These are phyloP conservation scores for Stenodema calcarata DNA, from an alignment of 2,888 invertebrate species.

Conservation along the genomic window DNA sequence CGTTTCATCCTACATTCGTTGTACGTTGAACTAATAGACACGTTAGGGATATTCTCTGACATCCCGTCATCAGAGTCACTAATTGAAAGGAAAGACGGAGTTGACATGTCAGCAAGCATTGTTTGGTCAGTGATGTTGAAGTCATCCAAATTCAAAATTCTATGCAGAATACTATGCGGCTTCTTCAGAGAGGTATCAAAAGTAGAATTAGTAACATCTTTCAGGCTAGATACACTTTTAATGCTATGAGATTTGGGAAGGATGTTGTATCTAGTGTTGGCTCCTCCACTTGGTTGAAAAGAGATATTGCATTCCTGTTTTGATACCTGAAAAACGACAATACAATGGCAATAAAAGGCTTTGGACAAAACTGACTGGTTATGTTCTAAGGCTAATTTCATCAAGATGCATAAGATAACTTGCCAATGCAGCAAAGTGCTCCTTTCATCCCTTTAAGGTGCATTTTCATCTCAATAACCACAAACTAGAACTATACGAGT, in stretches of 20 bases:
- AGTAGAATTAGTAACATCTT: slow-evolving; percentile 31
- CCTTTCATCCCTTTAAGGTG: too few species aligned
- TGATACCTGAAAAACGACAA: slow-evolving; percentile 3
- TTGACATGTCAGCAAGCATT: slow-evolving; percentile 22
- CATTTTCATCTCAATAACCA: too few species aligned
- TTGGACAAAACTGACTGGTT: too few species aligned
- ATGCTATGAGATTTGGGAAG: background rate
- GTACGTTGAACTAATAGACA: background rate
- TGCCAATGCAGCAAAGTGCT: too few species aligned
- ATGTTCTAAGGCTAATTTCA: too few species aligned
- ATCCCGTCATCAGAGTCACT: slow-evolving; percentile 43
- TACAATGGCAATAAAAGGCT: background rate
- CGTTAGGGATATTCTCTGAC: slow-evolving; percentile 26
- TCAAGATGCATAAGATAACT: too few species aligned
- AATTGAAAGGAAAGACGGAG: slow-evolving; percentile 14
- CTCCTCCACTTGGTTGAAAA: slow-evolving; percentile 41
- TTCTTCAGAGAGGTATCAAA: background rate
- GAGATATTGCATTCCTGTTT: slow-evolving; percentile 31
- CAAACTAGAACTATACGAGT: too few species aligned
- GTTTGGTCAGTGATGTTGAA: slow-evolving; percentile 7
- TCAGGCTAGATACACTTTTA: slow-evolving; percentile 4
- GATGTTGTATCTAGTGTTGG: background rate
- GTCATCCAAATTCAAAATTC: slow-evolving; percentile 12
- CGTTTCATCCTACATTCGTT: background rate
- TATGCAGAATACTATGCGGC: background rate